These are phyloP conservation scores for mouse (Mus musculus) DNA, from an alignment of 2,113 vertebrate genomes.

Conservation along the genomic window DNA sequence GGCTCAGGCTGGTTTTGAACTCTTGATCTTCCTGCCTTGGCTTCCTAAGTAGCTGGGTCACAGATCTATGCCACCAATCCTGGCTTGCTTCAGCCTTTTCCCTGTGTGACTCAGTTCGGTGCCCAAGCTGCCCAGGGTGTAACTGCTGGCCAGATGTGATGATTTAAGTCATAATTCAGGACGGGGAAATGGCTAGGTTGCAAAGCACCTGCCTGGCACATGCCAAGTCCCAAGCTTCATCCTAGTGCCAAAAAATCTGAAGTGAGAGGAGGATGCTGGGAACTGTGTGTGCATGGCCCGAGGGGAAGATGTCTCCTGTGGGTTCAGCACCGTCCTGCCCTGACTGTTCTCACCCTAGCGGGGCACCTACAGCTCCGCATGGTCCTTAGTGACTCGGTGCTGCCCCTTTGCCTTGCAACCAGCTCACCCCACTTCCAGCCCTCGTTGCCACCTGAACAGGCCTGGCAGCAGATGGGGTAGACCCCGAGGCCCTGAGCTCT, in stretches of 20 bases:
- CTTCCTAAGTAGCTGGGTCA: neutral
- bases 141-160: neutral
- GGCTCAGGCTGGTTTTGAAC: neutral
- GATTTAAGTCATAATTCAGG: too few species aligned
- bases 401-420: neutral
- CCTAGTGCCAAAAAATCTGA: neutral
- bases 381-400: neutral
- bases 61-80: neutral
- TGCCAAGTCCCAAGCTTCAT: neutral
- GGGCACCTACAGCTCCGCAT: neutral
- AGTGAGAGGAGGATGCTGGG: neutral
- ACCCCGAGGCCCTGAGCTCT: accelerated
- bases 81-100: neutral
- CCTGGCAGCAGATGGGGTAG: accelerated
- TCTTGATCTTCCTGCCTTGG: neutral
- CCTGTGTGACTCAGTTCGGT: neutral
- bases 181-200: too few species aligned
- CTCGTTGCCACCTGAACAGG: neutral
- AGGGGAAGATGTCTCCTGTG: neutral
- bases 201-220: neutral
- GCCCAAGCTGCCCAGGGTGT: accelerated
- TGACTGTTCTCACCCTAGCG: accelerated
- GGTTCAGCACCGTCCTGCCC: accelerated
- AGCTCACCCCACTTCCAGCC: neutral
- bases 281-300: accelerated